phyloP scores from a whole-genome alignment of 2,797 vertebrate genomes.

The Rhabdomys pumilio region DNA sequence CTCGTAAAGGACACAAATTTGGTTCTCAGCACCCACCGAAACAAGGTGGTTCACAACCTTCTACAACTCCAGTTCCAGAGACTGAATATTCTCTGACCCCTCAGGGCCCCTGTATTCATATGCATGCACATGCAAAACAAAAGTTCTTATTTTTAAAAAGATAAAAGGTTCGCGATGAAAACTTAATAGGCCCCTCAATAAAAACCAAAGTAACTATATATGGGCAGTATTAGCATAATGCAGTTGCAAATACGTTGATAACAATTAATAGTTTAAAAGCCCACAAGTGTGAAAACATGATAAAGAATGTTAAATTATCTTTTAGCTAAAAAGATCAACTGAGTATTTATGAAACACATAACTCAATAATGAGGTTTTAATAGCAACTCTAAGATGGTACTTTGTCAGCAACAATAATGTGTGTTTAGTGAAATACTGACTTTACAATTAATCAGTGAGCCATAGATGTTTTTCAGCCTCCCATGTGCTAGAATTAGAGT shows the following conservation, averaged over 20 bases:
- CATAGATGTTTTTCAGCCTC: not conserved
- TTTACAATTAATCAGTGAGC: conserved; percentile 42
- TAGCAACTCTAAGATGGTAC: conserved; percentile 4
- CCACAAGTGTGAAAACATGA: conserved; percentile 11
- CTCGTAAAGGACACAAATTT: not conserved
- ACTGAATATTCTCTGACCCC: not conserved
- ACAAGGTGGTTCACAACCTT: no score
- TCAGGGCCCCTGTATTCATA: not conserved
- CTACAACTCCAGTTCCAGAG: not conserved
- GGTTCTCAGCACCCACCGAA: not conserved
- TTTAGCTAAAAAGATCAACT: conserved; percentile 20
- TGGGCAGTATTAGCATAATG: not conserved
- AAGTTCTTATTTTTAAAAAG: not conserved
- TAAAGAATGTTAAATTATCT: not conserved
- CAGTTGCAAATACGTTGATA: not conserved
- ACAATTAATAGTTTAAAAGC: conserved; percentile 24
- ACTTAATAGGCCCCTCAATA: not conserved
- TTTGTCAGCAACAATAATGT: not conserved
- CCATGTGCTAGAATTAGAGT: not conserved
- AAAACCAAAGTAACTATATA: not conserved
- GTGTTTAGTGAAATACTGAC: not conserved
- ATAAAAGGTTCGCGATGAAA: not conserved
- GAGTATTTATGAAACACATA: conserved; percentile 8
- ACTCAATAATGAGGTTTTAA: not conserved
- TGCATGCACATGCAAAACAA: not conserved